phyloP scores from a whole-genome alignment of 2,113 vertebrate genomes.

The Chunga burmeisteri region DNA sequence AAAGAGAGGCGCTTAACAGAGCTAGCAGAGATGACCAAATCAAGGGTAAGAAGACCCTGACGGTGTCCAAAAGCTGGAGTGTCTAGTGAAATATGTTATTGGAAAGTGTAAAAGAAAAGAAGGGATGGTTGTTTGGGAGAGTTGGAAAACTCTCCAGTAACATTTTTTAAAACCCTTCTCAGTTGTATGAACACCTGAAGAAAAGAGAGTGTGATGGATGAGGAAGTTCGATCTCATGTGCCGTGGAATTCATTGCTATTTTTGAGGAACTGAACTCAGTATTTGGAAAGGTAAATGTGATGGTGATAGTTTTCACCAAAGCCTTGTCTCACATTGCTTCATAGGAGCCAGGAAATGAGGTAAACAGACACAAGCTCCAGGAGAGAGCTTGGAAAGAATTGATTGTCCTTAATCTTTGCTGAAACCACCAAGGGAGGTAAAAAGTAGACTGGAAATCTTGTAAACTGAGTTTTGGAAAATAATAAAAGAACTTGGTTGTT shows the following conservation, averaged over 20 bases:
- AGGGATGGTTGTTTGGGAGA: neutral
- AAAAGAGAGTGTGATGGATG: neutral
- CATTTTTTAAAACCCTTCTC: neutral
- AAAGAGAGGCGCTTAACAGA: neutral
- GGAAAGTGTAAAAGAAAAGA: neutral
- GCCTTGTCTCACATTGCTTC: constrained; percentile 11
- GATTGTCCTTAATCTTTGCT: constrained; percentile 41
- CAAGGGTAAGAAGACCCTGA: neutral
- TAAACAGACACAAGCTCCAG: constrained; percentile 37
- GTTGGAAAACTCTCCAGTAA: neutral
- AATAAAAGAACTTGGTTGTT: neutral
- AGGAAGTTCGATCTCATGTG: neutral
- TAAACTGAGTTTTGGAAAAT: constrained; percentile 27
- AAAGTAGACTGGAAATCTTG: constrained; percentile 32
- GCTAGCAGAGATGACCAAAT: neutral
- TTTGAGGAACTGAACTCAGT: neutral
- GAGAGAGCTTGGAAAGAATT: constrained; percentile 32
- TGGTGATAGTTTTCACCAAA: constrained; percentile 11
- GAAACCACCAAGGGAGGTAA: constrained; percentile 25
- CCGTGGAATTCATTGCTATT: neutral
- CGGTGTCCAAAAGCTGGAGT: neutral
- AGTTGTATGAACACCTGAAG: neutral
- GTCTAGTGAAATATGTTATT: neutral
- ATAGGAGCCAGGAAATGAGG: constrained; percentile 47
- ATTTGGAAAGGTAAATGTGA: neutral